These are phyloP conservation scores for Brevimyrus niger DNA, from an alignment of 2,113 vertebrate genomes.

Conservation along the genomic window DNA sequence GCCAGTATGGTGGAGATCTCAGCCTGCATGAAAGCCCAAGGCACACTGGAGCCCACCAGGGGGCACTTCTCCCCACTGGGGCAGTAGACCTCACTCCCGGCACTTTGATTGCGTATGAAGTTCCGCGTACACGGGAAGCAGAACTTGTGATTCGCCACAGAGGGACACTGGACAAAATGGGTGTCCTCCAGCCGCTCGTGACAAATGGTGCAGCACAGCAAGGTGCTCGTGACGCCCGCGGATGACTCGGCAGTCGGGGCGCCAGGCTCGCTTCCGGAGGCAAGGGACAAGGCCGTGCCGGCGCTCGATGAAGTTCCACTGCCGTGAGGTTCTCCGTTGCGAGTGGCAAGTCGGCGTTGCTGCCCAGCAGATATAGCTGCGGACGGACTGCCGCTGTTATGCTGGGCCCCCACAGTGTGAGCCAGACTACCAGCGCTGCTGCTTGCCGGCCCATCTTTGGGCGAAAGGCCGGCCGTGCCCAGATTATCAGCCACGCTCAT, in stretches of 20 bases:
- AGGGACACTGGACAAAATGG: constrained; percentile 79
- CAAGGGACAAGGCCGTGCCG: constrained; percentile 46
- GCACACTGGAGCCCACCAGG: constrained; percentile 74
- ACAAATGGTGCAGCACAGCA: constrained; percentile 79
- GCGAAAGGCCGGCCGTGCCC: constrained; percentile 57
- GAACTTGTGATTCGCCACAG: constrained; percentile 76
- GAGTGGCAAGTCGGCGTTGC: constrained; percentile 61
- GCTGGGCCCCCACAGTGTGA: constrained; percentile 49
- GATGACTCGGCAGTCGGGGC: constrained; percentile 20
- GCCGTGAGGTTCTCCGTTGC: constrained; percentile 61
- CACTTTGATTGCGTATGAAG: constrained; percentile 74
- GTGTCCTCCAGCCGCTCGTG: constrained; percentile 77
- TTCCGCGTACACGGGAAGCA: constrained; percentile 82
- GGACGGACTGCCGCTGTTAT: constrained; percentile 68
- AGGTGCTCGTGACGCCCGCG: constrained; percentile 50
- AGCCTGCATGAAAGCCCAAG: constrained; percentile 88
- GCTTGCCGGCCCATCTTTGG: constrained; percentile 61
- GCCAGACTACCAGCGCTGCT: constrained; percentile 42
- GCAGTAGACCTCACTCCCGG: constrained; percentile 75
- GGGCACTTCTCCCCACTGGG: constrained; percentile 81
- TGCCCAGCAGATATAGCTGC: constrained; percentile 62
- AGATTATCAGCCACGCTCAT: constrained; percentile 74
- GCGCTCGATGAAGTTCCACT: constrained; percentile 45
- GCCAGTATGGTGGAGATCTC: constrained; percentile 83
- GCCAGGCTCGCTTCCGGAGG: constrained; percentile 18